phyloP scores from a whole-genome alignment of 2,888 invertebrate species.

The Agrochola litura region DNA sequence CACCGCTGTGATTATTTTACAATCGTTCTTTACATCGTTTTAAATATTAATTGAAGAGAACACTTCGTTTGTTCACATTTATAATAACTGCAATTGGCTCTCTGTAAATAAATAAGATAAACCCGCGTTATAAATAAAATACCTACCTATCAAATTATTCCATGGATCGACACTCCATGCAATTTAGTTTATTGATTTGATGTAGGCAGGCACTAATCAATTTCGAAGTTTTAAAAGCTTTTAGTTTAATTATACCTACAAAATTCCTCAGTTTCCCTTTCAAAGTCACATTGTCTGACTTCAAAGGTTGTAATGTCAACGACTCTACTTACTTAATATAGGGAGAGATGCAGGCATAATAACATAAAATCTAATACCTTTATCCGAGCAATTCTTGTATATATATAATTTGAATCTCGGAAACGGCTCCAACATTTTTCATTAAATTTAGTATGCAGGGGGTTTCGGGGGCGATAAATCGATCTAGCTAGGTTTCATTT shows the following conservation, averaged over 20 bases:
- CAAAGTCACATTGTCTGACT: conserved; percentile 7
- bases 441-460: no score
- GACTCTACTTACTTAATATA: neutral
- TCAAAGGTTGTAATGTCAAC: conserved; percentile 3
- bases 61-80: conserved; percentile 6
- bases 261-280: neutral
- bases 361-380: neutral
- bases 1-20: conserved; percentile 24
- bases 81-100: conserved; percentile 12
- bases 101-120: conserved; percentile 16
- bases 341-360: neutral
- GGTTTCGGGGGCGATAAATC: no score
- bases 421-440: no score
- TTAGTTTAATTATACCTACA: neutral
- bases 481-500: no score
- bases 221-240: neutral
- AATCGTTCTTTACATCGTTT: conserved; percentile 16
- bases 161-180: neutral
- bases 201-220: neutral
- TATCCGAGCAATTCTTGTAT: no score
- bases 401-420: no score
- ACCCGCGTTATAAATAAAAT: neutral
- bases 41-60: conserved; percentile 29
- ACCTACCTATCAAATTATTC: conserved; percentile 13
- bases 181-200: neutral